Base-by-base conservation (phyloP, 2,113 vertebrate genomes). In the Lycocorax pyrrhopterus region DNA sequence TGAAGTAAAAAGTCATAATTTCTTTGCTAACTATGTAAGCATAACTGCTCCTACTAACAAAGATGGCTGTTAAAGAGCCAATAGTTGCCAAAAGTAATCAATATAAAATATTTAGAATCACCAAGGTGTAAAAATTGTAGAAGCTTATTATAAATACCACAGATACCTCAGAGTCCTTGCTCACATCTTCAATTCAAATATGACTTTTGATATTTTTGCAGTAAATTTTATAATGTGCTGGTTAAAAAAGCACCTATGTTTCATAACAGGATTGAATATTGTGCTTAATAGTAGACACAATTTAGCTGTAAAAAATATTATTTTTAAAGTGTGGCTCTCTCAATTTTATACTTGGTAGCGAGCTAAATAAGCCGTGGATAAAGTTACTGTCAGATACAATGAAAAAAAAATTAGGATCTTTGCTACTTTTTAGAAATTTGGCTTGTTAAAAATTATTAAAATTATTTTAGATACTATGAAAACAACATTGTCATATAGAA, bases 21-120 rank as follows among this genome's bases (percentile, higher is more conserved):
- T 81, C 74, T 74, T 93, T 80, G 80, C 53, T 93, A 92, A 72
- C 53, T 85, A 27, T 93, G 91, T 81, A 95, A 95, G 74, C 32
- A 71, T 90, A 94, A 58, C 30, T 77, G 6, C 51, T 88, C 62
- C 63, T 60, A 17, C 79, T 93, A 77, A 59, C 29, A 91, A 46
- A 33, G 66, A 46, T 33, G 22, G 62, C 68, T 69, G 27, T 64
- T 55, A 51, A 80, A 79, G 60, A 91, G 59, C 32, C 68, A 59
- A 90, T 9, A 55, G 35, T 74, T 92, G 59, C 64, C 56, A 55
- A 76, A 93, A 83, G 23, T 73, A 87, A 90, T 76, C 74, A 82
- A 85, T 62, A 82, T 33, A 80, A 30, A 62, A 53, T 33, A 73
- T 37, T 59, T 86, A 59, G 47, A 83, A 80, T 47, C 41, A 93